phyloP scores from a whole-genome alignment of 2,113 vertebrate species.

The Stictonetta naevosa region DNA sequence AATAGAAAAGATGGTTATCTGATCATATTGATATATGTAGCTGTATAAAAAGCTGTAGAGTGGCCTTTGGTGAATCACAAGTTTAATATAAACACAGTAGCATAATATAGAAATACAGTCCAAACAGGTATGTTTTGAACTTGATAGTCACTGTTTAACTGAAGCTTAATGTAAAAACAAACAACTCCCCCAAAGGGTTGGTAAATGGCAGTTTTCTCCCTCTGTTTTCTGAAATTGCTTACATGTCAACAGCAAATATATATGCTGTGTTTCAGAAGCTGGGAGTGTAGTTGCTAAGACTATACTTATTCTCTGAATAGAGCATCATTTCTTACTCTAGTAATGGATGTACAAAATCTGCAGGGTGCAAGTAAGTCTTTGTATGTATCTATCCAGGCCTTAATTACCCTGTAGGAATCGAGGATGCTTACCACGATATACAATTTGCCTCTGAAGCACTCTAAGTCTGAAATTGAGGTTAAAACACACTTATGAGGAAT shows the following conservation, averaged over 20 bases:
- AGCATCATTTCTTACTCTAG: not conserved
- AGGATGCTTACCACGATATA: not conserved
- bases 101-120: not conserved
- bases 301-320: not conserved
- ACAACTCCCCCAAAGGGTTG: not conserved
- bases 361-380: not conserved
- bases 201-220: not conserved
- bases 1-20: not conserved
- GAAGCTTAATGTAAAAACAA: not conserved
- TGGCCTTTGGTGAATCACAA: not conserved
- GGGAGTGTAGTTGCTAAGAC: not conserved
- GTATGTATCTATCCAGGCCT: not conserved
- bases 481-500: slow-evolving; percentile 34
- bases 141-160: not conserved
- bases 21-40: not conserved
- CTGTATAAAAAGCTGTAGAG: not conserved
- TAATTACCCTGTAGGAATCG: not conserved
- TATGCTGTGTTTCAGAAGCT: not conserved
- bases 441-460: not conserved
- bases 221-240: not conserved
- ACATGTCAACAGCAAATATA: not conserved
- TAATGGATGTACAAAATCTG: not conserved
- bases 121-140: not conserved
- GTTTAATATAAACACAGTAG: not conserved
- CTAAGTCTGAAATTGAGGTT: slow-evolving; percentile 48